Evolutionary conservation across 2,797 vertebrate genomes (phyloP), one percentile per base, ranked within the genome.

Genomic region (Crypturellus tataupa): DNA sequence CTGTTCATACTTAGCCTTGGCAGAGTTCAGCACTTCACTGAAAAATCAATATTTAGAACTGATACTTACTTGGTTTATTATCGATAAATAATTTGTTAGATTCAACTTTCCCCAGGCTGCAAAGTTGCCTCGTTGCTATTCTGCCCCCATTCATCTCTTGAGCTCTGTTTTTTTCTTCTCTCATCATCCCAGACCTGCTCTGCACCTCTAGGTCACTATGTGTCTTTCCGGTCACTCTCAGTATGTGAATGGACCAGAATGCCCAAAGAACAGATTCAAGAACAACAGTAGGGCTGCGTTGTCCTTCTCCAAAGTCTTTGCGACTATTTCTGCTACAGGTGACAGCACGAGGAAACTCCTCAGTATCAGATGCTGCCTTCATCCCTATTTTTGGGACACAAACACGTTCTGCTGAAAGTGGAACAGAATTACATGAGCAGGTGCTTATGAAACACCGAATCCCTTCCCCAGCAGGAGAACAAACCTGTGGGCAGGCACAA

Each of bases 311-410:
- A 85, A 75, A 56, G 20, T 60, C 39, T 87, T 19, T 51, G 47
- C 35, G 29, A 44, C 6, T 3, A 2, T 53, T 78, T 31, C 46
- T 51, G 39, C 47, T 6, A 31, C 9, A 68, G 29, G 9, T 60
- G 25, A 42, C 7, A 39, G 24, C 20, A 31, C 6, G 17, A 21
- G 21, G 14, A 1, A 1, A 31, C 19, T 7, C 2, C 53, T 1
- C 5, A 51, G 4, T 6, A 16, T 31, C 27, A 86, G 35, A 17
- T 6, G 8, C 4, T 27, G 10, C 0, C 0, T 7, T 80, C 39
- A 58, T 3, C 37, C 33, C 8, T 15, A 3, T 35, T 68, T 75
- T 6, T 4, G 10, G 17, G 10, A 15, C 19, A 4, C 6, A 40
- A 24, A 3, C 0, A 1, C 39, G 37, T 47, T 47, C 44, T 24